Evolutionary conservation across 2,888 invertebrate genomes (phyloP), one percentile per base, ranked within the genome.

Genomic region (Melangyna quadrimaculata): DNA sequence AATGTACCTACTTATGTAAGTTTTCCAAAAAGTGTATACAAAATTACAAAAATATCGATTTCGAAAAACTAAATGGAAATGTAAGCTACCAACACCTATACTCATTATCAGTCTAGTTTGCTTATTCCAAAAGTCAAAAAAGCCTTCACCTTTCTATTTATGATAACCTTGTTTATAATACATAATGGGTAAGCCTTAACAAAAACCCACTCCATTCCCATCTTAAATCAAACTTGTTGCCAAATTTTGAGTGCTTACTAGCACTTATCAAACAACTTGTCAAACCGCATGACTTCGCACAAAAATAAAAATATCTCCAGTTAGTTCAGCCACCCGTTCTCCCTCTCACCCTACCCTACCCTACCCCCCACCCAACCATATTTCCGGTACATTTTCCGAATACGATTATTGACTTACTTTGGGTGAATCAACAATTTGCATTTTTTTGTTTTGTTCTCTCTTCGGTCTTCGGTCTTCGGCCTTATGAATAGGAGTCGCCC

Each of bases 351-450:
- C 55, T 6, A 17, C 0, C 10, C 14, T n/a, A n/a, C 14, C 12
- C 55, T 6, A 17, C 0, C 10, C 14, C 3, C 35, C 32, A 35
- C 4, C 17, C 24, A 19, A 43, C 67, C 24, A 24, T n/a, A n/a
- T 32, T 57, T 71, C 65, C 79, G 43, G 24, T 48, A 71, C 61
- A 40, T 81, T 75, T 59, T 73, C 48, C 72, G 74, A 80, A 84
- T 75, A 84, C 80, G 84, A 84, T 80, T 84, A 84, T 84, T 80
- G 84, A 84, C 84, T 84, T 84, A 84, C 67, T 75, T 67, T 48
- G 67, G 80, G 69, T 86, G 81, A 81, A 86, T 86, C 86, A 86
- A 86, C 86, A 86, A 86, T 86, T 86, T 86, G 81, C 81, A 86
- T 86, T 45, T 61, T 19, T 24, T 45, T 37, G 22, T 24, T 70